Conservation (phyloP, 2,113 vertebrate genomes). For the Neogobius melanostomus region DNA sequence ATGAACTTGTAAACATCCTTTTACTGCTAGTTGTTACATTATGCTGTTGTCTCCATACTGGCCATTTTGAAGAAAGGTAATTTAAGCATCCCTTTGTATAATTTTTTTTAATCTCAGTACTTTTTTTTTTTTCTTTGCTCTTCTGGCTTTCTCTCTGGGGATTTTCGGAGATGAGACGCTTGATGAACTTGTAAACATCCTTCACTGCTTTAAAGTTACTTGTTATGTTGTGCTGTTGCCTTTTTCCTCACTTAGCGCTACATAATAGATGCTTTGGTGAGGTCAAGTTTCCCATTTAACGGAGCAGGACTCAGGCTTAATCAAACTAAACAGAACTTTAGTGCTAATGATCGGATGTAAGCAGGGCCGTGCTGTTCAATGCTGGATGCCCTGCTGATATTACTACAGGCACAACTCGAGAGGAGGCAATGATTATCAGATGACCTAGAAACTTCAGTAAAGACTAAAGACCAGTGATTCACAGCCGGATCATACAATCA, state of each 20-base stretch:
- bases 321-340: neutral
- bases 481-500: neutral
- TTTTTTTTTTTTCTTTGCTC: constrained; percentile 3
- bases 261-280: constrained; percentile 26
- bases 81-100: constrained; percentile 11
- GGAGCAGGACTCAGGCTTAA: neutral
- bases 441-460: constrained; percentile 15
- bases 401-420: constrained; percentile 55
- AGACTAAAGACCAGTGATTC: neutral
- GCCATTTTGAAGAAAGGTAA: no score
- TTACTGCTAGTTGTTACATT: constrained; percentile 31
- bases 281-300: constrained; percentile 7
- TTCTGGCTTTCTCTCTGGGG: constrained; percentile 31
- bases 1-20: constrained; percentile 49
- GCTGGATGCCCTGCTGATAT: constrained; percentile 40
- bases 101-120: constrained; percentile 6
- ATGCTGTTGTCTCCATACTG: constrained; percentile 14
- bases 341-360: constrained; percentile 50
- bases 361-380: constrained; percentile 13
- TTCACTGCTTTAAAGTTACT: constrained; percentile 33
- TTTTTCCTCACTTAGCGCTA: constrained; percentile 32
- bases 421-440: constrained; percentile 34
- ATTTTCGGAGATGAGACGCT: constrained; percentile 43
- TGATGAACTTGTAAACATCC: constrained; percentile 51
- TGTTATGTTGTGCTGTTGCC: constrained; percentile 28